Conservation (phyloP, 2,113 vertebrate genomes). For the Merops nubicus region DNA sequence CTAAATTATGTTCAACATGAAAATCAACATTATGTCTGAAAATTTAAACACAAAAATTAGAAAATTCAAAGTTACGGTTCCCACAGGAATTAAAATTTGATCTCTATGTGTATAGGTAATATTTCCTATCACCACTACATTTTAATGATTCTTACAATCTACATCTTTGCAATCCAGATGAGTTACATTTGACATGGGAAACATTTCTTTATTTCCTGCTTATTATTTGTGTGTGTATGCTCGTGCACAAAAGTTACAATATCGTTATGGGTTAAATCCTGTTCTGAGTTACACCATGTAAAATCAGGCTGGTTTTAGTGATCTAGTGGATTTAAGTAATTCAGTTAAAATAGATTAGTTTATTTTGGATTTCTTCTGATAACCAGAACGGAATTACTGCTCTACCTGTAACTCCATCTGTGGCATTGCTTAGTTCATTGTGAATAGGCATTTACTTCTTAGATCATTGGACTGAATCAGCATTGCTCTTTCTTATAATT, state of each 20-base stretch:
- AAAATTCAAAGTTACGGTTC: conserved; percentile 19
- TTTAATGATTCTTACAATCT: conserved; percentile 33
- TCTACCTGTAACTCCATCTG: neutral
- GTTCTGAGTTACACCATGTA: neutral
- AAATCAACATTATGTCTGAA: conserved; percentile 38
- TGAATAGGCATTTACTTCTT: neutral
- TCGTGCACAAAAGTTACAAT: neutral
- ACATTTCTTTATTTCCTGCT: neutral
- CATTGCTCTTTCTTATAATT: neutral
- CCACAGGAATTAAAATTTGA: conserved; percentile 36
- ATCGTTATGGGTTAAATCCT: neutral
- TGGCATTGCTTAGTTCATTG: neutral
- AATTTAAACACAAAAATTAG: conserved; percentile 17
- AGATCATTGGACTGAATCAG: neutral
- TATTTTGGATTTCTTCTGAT: neutral
- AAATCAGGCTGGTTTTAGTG: neutral
- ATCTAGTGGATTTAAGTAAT: neutral
- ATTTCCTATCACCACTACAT: conserved; percentile 12
- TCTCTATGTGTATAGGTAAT: neutral
- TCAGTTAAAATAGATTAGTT: neutral
- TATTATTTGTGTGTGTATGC: neutral
- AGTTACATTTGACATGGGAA: conserved; percentile 22
- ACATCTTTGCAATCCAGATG: neutral
- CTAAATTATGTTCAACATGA: conserved; percentile 20
- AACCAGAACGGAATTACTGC: neutral